Base-by-base conservation (phyloP, 2,797 vertebrate species). In the Vireo griseus region DNA sequence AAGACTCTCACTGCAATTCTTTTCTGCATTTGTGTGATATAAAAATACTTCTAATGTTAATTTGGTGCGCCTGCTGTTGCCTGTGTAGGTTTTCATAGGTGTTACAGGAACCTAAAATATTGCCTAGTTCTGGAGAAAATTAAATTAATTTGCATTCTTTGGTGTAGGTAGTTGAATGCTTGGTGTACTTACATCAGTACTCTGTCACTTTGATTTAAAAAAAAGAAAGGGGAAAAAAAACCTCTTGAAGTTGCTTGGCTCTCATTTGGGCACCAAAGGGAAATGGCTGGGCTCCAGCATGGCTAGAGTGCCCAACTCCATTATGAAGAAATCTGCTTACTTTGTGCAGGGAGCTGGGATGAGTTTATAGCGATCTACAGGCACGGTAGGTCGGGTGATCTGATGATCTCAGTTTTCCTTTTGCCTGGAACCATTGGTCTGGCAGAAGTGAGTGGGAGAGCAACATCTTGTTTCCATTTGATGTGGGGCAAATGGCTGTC, bases 201-300 rank as follows among this genome's bases (percentile, higher is more conserved):
- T 37, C 40, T 61, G 33, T 44, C 18, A 20, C 35, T 86, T 69
- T 24, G n/a, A n/a, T 73, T 83, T 33, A 1, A 8, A 69, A 55
- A 86, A 65, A 18, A 4, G 2, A 19, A 39, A 4, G 2, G 3
- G 3, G 2, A 1, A 0, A 2, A 15, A 24, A 39, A 24, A 21
- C 3, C 35, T 76, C 37, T 68, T 5, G 1, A 57, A 42, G 76
- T 47, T 61, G 39, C 50, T 58, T 57, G 65, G 35, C 57, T 83
- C 24, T 63, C 28, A 1, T 79, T 80, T 93, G 86, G 88, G 37
- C 82, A 86, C 47, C 28, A 6, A 2, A 63, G 42, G 19, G 79
- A 75, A 51, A 15, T 58, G 69, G n/a, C 77, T 35, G 19, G 15
- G 33, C 39, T 92, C 71, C 77, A 72, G 10, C 2, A 2, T 20